Evolutionary conservation across 2,113 vertebrate genomes (phyloP).

Genomic region (Pyrgilauda ruficollis): DNA sequence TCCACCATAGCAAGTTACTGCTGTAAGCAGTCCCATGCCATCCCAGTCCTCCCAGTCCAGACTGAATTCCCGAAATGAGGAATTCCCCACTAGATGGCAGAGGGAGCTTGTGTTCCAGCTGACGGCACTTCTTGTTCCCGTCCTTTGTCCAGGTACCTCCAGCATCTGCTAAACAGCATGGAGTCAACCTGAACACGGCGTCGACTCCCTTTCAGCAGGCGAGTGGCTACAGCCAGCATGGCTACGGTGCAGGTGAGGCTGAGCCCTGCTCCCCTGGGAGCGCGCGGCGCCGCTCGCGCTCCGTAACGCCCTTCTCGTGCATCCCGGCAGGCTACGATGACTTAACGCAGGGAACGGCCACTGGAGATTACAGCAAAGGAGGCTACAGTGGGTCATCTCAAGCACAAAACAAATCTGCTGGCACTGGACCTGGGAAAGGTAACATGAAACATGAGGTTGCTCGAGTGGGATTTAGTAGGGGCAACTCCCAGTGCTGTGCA

Average conservation of each 20-base stretch:
- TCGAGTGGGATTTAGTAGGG: neutral
- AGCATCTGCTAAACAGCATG: conserved; percentile 89
- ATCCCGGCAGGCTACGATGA: conserved; percentile 88
- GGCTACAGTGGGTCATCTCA: conserved; percentile 90
- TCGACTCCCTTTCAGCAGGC: conserved; percentile 90
- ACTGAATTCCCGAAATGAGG: neutral
- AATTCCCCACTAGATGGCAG: conserved; percentile 29
- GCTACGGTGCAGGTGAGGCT: conserved; percentile 82
- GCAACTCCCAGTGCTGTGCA: neutral
- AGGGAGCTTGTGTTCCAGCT: neutral
- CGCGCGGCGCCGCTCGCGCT: rapidly evolving
- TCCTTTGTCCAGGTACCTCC: conserved; percentile 81
- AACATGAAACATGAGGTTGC: conserved; percentile 3
- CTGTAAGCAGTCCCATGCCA: rapidly evolving
- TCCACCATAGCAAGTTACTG: neutral
- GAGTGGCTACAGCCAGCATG: conserved; percentile 86
- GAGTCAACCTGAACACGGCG: conserved; percentile 80
- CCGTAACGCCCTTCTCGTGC: neutral
- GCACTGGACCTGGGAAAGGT: conserved; percentile 94
- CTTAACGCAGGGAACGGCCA: conserved; percentile 87
- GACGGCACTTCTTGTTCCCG: rapidly evolving
- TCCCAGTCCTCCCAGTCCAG: neutral
- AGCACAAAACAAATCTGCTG: conserved; percentile 89
- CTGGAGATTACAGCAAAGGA: conserved; percentile 93
- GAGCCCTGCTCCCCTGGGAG: rapidly evolving